Evolutionary conservation across 2,888 invertebrate genomes (phyloP), one percentile per base, ranked within the genome.

Genomic region (Malacosoma neustria): DNA sequence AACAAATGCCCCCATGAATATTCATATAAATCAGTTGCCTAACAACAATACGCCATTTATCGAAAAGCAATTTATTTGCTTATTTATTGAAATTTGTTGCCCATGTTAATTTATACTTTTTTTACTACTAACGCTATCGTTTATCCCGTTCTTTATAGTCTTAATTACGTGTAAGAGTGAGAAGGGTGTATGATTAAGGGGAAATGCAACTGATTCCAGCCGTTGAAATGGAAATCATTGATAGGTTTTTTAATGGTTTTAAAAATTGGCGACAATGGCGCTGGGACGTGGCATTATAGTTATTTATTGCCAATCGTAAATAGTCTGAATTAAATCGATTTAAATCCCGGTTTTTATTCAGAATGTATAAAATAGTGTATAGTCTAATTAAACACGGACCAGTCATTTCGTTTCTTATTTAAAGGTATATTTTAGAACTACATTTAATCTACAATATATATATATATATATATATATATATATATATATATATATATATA

Each of bases 31-130:
- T 85, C 84, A 82, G 72, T 75, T 70, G 71, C 57, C 60, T 61
- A 62, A 50, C 67, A 73, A 82, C 80, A 80, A 80, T 75, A 58
- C 55, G 22, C 51, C 70, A 70, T 80, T 73, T 82, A 84, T 81
- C 70, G 79, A 60, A 64, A 67, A 62, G 67, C 80, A 76, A 84
- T 82, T 80, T 82, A 84, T 79, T 80, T 76, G 76, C 72, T 74
- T 79, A 79, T 82, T 82, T 81, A 80, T 79, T 76, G 71, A 76
- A 84, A 84, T 84, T 82, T 77, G 82, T 79, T 72, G 74, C 72
- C 77, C 77, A 60, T 65, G 68, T 64, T 70, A 67, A 65, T 66
- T 62, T 57, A 59, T 50, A 57, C 52, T 41, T 59, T 57, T 45
- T 38, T 50, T 57, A 61, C 58, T 65, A 63, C 62, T 56, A 46